Evolutionary conservation across 2,888 invertebrate species (phyloP), one percentile per base, ranked within the genome.

Genomic region (Caenorhabditis japonica): DNA sequence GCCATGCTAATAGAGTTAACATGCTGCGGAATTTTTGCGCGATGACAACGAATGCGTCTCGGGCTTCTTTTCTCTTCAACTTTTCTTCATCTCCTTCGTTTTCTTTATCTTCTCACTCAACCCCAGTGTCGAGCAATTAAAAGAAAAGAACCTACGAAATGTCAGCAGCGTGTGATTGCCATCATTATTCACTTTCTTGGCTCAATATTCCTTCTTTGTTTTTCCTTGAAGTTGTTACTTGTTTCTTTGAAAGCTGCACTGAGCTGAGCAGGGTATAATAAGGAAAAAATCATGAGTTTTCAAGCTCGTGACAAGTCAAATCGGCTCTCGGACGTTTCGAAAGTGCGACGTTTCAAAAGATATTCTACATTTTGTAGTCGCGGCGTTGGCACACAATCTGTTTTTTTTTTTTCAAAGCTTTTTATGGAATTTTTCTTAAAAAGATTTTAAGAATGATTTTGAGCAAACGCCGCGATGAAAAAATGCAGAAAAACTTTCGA

Each of bases 1-100:
- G 10, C 33, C 33, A 30, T 5, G 49, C 49, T 62, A 62, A 62
- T 62, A 53, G 53, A 62, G 62, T 62, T 62, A 62, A 62, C 62
- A 62, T 39, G 38, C 53, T 17, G 47, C 47, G 33, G n/a, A n/a
- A n/a, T 33, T 19, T 33, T 33, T 47, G 33, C 30, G 46, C 47
- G 19, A 30, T 3, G 5, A 19, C 19, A 12, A 33, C 34, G 12
- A 10, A 21, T 52, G 53, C 53, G 44, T 53, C 46, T 34, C 53
- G 46, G 17, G 43, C 38, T 51, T 62, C 53, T 30, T 27, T 25
- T 15, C 25, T 39, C 19, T 39, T 15, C 36, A 15, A n/a, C 17
- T 23, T 44, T 27, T 41, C 61, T 44, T 41, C 25, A 34, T 60
- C 43, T 36, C 52, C 10, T 17, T 43, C 21, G 34, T 23, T 27